phyloP scores from a whole-genome alignment of 2,113 vertebrate genomes.

The Dromiciops gliroides region DNA sequence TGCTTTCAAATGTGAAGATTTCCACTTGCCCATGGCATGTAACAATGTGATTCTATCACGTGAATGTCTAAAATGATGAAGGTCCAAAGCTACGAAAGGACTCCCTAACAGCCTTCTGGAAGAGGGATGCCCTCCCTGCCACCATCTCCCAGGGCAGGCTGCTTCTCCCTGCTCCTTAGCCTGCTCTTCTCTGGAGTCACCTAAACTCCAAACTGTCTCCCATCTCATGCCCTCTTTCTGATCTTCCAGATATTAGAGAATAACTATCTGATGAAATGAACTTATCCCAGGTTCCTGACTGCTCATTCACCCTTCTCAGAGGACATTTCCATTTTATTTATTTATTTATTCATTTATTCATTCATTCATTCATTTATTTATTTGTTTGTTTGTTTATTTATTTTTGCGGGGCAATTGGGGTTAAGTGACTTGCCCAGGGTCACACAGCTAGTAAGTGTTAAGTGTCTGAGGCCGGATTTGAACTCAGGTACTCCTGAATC shows the following conservation, averaged over 20 bases:
- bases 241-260: background rate
- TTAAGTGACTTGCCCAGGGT: no score
- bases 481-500: no score
- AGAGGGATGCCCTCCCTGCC: background rate
- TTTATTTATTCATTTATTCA: no score
- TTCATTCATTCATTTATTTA: no score
- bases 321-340: background rate
- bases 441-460: no score
- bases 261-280: background rate
- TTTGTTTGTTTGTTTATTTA: no score
- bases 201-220: background rate
- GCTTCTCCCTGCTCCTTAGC: background rate
- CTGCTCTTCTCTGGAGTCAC: background rate
- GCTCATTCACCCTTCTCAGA: background rate
- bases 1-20: background rate
- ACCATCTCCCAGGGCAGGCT: background rate
- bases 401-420: no score
- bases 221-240: background rate
- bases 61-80: background rate
- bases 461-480: no score
- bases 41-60: background rate
- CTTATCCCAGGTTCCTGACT: background rate
- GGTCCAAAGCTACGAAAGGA: background rate
- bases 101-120: background rate
- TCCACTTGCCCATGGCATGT: background rate